Percentiles rank a stretch among this genome's conserved stretches.
Evolutionary conservation across 2,797 vertebrate species (phyloP).

Genomic region (Sarcoramphus papa): DNA sequence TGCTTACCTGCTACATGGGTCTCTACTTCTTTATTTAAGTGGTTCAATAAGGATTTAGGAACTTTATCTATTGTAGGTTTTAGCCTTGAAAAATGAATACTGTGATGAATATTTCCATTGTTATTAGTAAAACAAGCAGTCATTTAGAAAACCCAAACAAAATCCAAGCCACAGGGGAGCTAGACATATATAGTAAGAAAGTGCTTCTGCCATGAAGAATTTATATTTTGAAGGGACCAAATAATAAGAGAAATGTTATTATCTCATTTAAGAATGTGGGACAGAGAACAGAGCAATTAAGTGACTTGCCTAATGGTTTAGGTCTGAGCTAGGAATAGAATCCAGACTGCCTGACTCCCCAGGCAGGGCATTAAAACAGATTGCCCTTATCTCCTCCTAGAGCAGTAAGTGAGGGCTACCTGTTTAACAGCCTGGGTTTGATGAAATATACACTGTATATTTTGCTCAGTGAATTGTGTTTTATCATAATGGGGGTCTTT

Average conservation of each 20-base stretch:
- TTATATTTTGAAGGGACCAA: neutral
- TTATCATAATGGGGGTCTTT: neutral
- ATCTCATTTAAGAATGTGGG: neutral
- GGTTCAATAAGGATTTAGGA: neutral
- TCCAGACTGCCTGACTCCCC: neutral
- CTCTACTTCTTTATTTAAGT: neutral
- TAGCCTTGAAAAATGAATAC: neutral
- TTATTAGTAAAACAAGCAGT: neutral
- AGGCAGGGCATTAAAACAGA: neutral
- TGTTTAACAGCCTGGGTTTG: neutral
- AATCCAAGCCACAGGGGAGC: neutral
- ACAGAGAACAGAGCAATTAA: conserved; percentile 3
- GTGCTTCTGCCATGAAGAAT: neutral
- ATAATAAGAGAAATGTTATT: neutral
- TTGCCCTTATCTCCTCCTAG: neutral
- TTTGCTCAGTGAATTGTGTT: neutral
- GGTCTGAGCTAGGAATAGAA: neutral
- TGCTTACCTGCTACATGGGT: neutral
- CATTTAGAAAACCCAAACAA: neutral
- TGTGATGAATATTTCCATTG: neutral
- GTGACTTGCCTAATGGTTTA: neutral
- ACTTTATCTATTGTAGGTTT: neutral
- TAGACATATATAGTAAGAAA: neutral
- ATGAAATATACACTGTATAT: neutral
- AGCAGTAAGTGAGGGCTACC: neutral